Base-by-base conservation (phyloP, 1,140 invertebrate species). In the Calosoma granatense region DNA sequence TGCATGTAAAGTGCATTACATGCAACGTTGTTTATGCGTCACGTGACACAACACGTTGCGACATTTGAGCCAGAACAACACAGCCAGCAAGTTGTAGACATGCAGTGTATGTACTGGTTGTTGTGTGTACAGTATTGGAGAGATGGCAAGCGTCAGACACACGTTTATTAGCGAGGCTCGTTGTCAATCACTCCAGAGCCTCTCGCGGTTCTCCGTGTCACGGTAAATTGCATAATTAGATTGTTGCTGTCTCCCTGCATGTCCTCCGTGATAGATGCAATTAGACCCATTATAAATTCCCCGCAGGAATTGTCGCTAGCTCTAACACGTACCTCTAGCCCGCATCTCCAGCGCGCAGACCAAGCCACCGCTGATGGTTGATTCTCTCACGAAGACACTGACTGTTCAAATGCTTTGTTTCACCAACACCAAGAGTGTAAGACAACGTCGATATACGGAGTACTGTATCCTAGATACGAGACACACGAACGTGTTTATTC, bases 161-260 rank as follows among this genome's bases (percentile, higher is more conserved):
- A 36, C 26, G 26, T 36, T 36, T 36, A 36, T 36, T 9, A 36
- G n/a, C 26, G 26, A 36, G 6, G 26, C 6, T 9, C 61, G 61
- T 65, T 65, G 64, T 65, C 65, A 65, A 60, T 67, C 65, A 65
- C 60, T 62, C 65, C 61, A 61, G 58, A 23, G 64, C 26, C 26
- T 36, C 26, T 36, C 26, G 6, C 57, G 59, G 57, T 55, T 59
- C 59, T 59, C 59, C 61, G 56, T 65, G 64, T 64, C 61, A 62
- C 53, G 55, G 57, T 51, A 57, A 65, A 65, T 62, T 65, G 65
- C 61, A 67, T 65, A 67, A 67, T 67, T 67, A 64, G 64, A 67
- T 67, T 63, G 63, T 53, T 47, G 51, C 60, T 61, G 63, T 61
- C 63, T 61, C 56, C 59, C 51, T 56, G 54, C 60, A 59, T 64